Conservation (phyloP, 2,113 vertebrate species). For the Pseudorasbora parva region DNA sequence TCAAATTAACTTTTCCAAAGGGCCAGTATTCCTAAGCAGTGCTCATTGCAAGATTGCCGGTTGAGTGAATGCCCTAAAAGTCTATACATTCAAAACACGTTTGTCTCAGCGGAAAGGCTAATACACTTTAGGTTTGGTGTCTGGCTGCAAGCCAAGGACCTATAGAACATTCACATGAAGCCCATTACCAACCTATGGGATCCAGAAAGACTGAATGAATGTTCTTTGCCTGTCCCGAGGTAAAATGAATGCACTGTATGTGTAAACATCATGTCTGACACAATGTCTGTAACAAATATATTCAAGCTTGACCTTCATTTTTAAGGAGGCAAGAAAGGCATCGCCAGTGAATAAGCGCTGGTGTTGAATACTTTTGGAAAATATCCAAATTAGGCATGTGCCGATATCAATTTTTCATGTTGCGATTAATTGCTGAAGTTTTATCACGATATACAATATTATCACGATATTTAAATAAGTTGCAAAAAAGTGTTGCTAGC, state of each 20-base stretch:
- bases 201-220: constrained; percentile 26
- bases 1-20: not conserved
- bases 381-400: too few species aligned
- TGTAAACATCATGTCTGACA: constrained; percentile 21
- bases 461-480: too few species aligned
- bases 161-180: constrained; percentile 30
- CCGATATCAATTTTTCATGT: too few species aligned
- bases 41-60: not conserved
- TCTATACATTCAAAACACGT: constrained; percentile 37
- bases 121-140: constrained; percentile 37
- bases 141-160: constrained; percentile 21
- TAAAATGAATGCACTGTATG: not conserved
- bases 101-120: constrained; percentile 24
- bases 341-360: not conserved
- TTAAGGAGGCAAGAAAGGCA: not conserved
- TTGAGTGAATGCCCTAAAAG: constrained; percentile 3
- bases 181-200: constrained; percentile 31
- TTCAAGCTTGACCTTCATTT: not conserved
- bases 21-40: not conserved
- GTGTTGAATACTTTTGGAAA: not conserved
- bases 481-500: too few species aligned
- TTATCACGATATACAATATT: too few species aligned
- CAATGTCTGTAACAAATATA: not conserved
- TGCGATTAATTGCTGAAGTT: too few species aligned
- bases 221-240: not conserved